A percentile compares a stretch with the other conserved stretches of the same genome.
phyloP scores from a whole-genome alignment of 2,797 vertebrate species.

The Antrozous pallidus region DNA sequence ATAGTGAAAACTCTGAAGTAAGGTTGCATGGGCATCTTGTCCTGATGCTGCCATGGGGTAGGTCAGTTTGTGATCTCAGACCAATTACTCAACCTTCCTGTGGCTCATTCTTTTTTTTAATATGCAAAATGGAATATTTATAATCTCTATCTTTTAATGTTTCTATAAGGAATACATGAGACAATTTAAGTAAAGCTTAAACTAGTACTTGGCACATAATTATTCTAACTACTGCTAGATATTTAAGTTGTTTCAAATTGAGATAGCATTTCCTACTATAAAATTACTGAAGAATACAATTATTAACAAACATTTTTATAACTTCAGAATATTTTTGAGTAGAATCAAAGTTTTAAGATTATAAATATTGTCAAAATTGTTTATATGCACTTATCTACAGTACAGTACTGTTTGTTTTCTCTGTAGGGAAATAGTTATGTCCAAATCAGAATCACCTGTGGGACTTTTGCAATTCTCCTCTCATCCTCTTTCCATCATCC shows the following conservation, averaged over 20 bases:
- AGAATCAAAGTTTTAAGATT: not conserved
- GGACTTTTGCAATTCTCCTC: not conserved
- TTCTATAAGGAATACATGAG: not conserved
- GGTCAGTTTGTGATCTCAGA: not conserved
- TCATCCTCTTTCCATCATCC: not conserved
- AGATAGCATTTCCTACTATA: constrained; percentile 7
- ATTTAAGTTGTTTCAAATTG: constrained; percentile 31
- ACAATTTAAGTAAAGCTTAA: constrained; percentile 9
- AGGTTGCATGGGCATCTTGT: not conserved
- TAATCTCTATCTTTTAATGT: not conserved
- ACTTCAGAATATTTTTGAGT: not conserved
- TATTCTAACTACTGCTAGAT: not conserved
- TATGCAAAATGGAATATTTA: not conserved
- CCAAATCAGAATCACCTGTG: not conserved
- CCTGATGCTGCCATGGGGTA: not conserved
- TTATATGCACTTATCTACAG: not conserved
- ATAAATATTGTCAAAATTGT: not conserved
- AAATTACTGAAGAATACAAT: constrained; percentile 1
- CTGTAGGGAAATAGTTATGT: not conserved
- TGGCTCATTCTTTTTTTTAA: constrained; percentile 22
- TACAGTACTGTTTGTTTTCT: not conserved
- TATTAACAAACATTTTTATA: not conserved
- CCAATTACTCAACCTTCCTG: not conserved
- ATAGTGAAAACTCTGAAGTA: not conserved
- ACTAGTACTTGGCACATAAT: not conserved